A percentile compares a stretch with the other conserved stretches of the same genome.
phyloP scores from a whole-genome alignment of 2,888 invertebrate genomes.

The Synanthedon vespiformis region DNA sequence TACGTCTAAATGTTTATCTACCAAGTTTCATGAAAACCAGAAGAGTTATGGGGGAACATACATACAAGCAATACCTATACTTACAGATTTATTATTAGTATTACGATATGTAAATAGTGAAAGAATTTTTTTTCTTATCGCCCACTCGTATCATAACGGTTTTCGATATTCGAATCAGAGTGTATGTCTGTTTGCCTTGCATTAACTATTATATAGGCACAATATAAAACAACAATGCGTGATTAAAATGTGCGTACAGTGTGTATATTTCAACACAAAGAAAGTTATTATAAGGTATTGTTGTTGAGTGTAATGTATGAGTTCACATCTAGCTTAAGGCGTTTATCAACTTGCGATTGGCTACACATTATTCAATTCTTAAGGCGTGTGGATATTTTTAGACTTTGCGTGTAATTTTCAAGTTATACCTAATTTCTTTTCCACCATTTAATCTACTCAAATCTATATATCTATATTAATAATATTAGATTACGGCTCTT shows the following conservation, averaged over 20 bases:
- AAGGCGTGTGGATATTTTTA: no score
- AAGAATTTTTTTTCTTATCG: not conserved
- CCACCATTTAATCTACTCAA: no score
- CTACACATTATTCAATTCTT: no score
- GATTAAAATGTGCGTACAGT: slow-evolving; percentile 52
- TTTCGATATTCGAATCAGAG: slow-evolving; percentile 1
- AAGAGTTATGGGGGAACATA: no score
- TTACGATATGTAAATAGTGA: not conserved
- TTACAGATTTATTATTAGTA: no score
- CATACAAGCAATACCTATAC: no score
- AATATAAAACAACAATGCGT: slow-evolving; percentile 29
- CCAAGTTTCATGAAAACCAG: no score
- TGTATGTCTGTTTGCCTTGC: slow-evolving; percentile 15
- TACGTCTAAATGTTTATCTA: no score
- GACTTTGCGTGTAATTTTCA: no score
- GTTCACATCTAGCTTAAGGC: slow-evolving; percentile 1
- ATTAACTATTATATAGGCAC: slow-evolving; percentile 6
- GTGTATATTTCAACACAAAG: slow-evolving; percentile 41
- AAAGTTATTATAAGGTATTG: slow-evolving; percentile 56
- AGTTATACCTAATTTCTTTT: no score
- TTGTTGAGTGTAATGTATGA: slow-evolving; percentile 22
- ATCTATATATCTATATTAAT: no score
- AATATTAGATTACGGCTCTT: no score
- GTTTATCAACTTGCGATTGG: not conserved
- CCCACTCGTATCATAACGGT: not conserved